phyloP scores from a whole-genome alignment of 2,888 invertebrate genomes.

The Exephanes ischioxanthus region DNA sequence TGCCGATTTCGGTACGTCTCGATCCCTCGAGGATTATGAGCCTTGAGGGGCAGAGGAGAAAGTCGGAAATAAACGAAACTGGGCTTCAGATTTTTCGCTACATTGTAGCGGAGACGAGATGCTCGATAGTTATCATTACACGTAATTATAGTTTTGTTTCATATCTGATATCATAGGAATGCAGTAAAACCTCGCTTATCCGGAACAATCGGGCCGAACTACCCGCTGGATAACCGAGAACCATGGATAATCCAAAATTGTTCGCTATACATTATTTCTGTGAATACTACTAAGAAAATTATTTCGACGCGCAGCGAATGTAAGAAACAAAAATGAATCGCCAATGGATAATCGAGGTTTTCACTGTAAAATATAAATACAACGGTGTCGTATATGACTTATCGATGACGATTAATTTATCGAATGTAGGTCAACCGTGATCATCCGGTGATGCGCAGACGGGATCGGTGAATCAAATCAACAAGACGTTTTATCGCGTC shows the following conservation, averaged over 20 bases:
- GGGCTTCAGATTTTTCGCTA: slow-evolving; percentile 8
- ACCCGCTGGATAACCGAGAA: no score
- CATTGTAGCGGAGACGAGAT: not conserved
- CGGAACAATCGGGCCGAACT: no score
- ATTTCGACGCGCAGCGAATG: no score
- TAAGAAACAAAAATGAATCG: no score
- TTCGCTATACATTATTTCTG: no score
- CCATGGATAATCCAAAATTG: no score
- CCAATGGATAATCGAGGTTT: not conserved
- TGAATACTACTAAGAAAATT: no score
- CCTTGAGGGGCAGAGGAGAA: not conserved
- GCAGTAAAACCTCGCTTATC: no score
- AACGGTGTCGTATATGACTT: not conserved
- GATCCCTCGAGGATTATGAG: slow-evolving; percentile 10
- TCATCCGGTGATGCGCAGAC: not conserved
- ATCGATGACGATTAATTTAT: not conserved
- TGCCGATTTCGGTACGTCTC: slow-evolving; percentile 48
- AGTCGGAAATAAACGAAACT: not conserved
- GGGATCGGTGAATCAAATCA: slow-evolving; percentile 13
- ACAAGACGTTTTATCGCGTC: slow-evolving; percentile 23
- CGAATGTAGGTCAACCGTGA: not conserved
- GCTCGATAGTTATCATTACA: not conserved
- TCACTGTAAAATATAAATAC: not conserved
- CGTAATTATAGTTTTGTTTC: not conserved
- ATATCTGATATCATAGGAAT: not conserved